Conservation (phyloP, 2,113 vertebrate species). For the Dicrurus megarhynchus region DNA sequence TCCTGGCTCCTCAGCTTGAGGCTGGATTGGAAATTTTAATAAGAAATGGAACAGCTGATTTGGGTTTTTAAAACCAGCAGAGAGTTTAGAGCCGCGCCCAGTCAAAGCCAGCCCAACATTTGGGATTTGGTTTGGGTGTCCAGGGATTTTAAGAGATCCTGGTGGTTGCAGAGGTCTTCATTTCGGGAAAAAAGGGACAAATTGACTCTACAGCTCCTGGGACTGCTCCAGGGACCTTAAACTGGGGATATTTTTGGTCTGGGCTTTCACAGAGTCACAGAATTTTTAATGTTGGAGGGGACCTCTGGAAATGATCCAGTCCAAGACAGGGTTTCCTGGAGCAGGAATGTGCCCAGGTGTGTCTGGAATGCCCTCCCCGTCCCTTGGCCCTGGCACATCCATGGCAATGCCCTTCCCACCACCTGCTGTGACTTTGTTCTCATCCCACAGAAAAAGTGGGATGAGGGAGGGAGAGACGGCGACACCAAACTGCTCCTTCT, state of each 20-base stretch:
- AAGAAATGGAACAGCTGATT: neutral
- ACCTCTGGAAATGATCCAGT: neutral
- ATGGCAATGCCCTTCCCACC: neutral
- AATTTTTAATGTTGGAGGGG: neutral
- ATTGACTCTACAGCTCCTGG: neutral
- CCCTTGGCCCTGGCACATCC: neutral
- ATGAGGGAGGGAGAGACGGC: neutral
- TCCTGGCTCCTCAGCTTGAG: no score
- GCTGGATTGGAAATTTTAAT: neutral
- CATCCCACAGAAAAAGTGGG: neutral
- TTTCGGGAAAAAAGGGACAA: rapidly evolving
- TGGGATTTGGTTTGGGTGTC: neutral
- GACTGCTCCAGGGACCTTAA: neutral
- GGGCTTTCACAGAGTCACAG: neutral
- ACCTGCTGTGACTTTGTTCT: neutral
- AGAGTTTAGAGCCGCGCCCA: neutral
- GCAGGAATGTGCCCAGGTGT: neutral
- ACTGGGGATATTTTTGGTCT: rapidly evolving
- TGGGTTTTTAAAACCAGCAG: neutral
- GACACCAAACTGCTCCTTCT: neutral
- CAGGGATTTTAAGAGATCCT: neutral
- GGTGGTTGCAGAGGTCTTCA: neutral
- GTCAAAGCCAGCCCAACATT: neutral
- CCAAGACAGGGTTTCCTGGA: neutral
- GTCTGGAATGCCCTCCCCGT: neutral